Evolutionary conservation across 2,113 vertebrate genomes (phyloP), one percentile per base, ranked within the genome.

Genomic region (Etheostoma spectabile): DNA sequence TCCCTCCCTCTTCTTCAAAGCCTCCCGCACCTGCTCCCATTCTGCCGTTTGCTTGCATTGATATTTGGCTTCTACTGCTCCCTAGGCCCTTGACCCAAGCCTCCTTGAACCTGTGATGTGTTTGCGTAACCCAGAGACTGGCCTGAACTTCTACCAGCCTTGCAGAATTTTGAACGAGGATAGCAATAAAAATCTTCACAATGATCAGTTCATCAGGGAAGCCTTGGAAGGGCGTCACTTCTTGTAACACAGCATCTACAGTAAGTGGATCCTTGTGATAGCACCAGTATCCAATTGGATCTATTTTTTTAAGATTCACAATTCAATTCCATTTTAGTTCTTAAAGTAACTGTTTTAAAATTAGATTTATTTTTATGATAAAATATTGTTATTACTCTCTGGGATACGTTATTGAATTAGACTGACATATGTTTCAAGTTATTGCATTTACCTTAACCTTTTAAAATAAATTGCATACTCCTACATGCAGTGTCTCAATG

Each of bases 101-200:
- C 4, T 69, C 62, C 12, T 62, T 69, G 22, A 78, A 84, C 71
- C 14, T 74, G 68, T 30, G 14, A 77, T 62, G 70, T 67, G 57
- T 88, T 83, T 88, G 51, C 19, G 27, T 80, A 75, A 78, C 65
- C 38, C 52, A 42, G 52, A 53, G 52, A 59, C 68, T 19, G n/a
- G 16, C 48, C 57, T 46, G 57, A 52, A 80, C n/a, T 24, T 74
- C 45, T 72, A 11, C 6, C 51, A 67, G 65, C 7, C 42, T 11
- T 59, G 22, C 27, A 35, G 59, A 74, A 82, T 24, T 70, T 8
- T 46, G 14, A 65, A 59, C 22, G 30, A 66, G 59, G n/a, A 30
- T 14, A 35, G 57, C 30, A 49, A 27, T 67, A 67, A 38, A 48
- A 62, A 45, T 30, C 10, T 69, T 52, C 30, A 61, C 22, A 24